These are phyloP conservation scores for Vanessa cardui DNA, from an alignment of 2,888 invertebrate species.

Conservation along the genomic window DNA sequence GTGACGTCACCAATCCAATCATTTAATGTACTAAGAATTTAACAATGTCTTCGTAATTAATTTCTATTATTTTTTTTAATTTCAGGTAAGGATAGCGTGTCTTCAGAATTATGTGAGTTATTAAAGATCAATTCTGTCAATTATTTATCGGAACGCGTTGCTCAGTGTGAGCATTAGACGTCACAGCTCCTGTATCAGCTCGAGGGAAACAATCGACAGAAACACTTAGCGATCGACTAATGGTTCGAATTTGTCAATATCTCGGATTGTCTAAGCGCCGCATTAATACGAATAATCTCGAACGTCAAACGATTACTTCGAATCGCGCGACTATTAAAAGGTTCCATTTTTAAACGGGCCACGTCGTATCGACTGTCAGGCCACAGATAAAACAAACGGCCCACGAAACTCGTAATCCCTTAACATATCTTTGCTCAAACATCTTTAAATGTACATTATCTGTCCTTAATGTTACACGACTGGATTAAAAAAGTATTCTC, in stretches of 20 bases:
- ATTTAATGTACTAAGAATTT: constrained; percentile 1
- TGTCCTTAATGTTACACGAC: constrained; percentile 2
- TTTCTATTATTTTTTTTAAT: constrained; percentile 1
- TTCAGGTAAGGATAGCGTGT: constrained; percentile 4
- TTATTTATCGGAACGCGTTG: not conserved
- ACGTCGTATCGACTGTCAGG: constrained; percentile 67
- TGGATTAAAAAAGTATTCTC: not conserved
- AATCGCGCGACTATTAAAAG: constrained; percentile 75
- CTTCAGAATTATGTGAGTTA: constrained; percentile 6
- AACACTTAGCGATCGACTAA: constrained; percentile 53
- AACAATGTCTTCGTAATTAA: not conserved
- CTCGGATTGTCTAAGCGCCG: constrained; percentile 59
- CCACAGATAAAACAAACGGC: constrained; percentile 48
- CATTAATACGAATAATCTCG: constrained; percentile 72
- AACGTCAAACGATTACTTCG: constrained; percentile 68
- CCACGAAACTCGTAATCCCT: constrained; percentile 30
- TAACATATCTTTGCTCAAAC: not conserved
- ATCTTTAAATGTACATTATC: constrained; percentile 12
- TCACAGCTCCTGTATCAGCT: constrained; percentile 24
- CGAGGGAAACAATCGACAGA: constrained; percentile 28
- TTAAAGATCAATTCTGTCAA: constrained; percentile 4
- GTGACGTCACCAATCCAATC: constrained; percentile 27
- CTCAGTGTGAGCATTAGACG: constrained; percentile 15
- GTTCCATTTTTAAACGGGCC: constrained; percentile 69
- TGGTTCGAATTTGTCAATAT: constrained; percentile 75